Base-by-base conservation (phyloP, 2,797 vertebrate species). In the Gallinago stenura region DNA sequence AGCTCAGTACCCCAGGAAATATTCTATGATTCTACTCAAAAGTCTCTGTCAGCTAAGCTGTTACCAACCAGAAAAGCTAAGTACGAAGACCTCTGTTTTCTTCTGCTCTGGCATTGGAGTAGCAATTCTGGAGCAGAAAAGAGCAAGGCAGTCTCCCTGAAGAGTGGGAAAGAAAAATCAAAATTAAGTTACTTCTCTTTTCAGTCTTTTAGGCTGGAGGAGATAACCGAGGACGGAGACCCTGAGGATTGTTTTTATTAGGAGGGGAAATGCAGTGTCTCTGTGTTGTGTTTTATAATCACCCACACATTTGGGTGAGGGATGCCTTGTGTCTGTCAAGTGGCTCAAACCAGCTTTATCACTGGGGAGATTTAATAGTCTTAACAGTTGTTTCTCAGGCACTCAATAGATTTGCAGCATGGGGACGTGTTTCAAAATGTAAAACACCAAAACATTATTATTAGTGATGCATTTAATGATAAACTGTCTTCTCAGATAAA, bases 371-470 rank as follows among this genome's bases (percentile, higher is more conserved):
- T 35, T 43, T 69, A 39, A 39, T 31, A 64, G 20, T 20, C 48
- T 57, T 61, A 57, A 28, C 9, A 2, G 24, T 25, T 25, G 5
- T 62, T 88, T 60, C 48, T 46, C 50, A 61, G 31, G 9, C 17
- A 24, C 22, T 62, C 25, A 4, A 2, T 6, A 66, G 45, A n/a
- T 64, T 30, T 4, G 1, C 31, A 26, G 13, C 25, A 16, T 2
- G 7, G 17, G 31, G 20, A 62, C 0, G 0, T 7, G 19, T 33
- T 64, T 17, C 41, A 65, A 54, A 65, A n/a, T 3, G 18, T 10
- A 51, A 54, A 84, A 46, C 33, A 76, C 6, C 28, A 57, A 75
- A 66, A 20, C 8, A 6, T 72, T 72, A 45, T 62, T 72, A 76
- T 79, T 58, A 61, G 46, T 19, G 37, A 72, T 19, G n/a, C 7